Conservation (phyloP, 2,113 vertebrate species). For the Saguinus imperator region DNA sequence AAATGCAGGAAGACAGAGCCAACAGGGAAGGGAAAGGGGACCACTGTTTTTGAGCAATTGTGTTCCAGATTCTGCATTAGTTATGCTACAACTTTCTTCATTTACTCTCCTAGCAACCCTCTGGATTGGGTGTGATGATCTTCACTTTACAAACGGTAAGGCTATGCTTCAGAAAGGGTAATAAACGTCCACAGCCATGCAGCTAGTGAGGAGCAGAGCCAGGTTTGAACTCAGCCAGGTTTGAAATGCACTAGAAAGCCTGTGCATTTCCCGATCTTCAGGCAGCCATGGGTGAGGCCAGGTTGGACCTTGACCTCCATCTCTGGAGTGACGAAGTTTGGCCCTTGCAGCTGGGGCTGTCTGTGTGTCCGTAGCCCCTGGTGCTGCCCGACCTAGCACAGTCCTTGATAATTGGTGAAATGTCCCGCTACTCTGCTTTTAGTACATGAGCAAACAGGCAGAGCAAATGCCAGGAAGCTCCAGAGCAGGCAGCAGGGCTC, state of each 20-base stretch:
- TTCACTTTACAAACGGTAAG: not conserved
- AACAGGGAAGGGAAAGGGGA: not conserved
- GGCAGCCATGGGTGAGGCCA: not conserved
- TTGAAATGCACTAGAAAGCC: not conserved
- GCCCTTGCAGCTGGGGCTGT: not conserved
- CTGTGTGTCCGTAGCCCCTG: not conserved
- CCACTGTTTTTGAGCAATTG: not conserved
- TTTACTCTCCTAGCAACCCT: not conserved
- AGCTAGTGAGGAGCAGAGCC: not conserved
- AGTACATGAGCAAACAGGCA: not conserved
- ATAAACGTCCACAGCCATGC: not conserved
- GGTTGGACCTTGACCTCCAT: not conserved
- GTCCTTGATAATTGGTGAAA: not conserved
- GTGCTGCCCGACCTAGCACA: not conserved
- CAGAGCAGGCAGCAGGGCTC: not conserved
- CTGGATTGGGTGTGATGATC: not conserved
- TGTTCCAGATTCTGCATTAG: not conserved
- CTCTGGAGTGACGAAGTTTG: not conserved
- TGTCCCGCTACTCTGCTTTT: fast-evolving
- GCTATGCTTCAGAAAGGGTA: not conserved
- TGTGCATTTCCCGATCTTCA: not conserved
- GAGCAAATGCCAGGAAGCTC: not conserved
- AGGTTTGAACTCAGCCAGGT: not conserved
- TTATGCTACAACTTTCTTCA: not conserved
- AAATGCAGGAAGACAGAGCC: not conserved